These are phyloP conservation scores for Herpetotheres cachinnans DNA, from an alignment of 2,113 vertebrate genomes.

Conservation along the genomic window DNA sequence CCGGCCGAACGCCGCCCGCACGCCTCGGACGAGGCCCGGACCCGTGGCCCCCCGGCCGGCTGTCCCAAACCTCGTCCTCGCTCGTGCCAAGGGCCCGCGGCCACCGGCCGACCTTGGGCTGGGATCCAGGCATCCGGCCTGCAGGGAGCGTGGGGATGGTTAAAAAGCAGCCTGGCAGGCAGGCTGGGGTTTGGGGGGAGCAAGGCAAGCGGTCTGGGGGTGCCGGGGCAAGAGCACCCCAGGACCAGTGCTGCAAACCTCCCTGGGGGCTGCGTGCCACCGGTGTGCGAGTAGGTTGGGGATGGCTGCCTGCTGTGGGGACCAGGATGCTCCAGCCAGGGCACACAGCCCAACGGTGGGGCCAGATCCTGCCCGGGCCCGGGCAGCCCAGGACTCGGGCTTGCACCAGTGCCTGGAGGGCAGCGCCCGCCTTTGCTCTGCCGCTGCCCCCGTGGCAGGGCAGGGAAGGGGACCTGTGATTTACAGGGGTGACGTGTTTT, in stretches of 20 bases:
- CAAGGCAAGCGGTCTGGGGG: rapidly evolving
- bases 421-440: background rate
- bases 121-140: background rate
- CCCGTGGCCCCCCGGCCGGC: background rate
- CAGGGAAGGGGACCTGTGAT: conserved; percentile 13
- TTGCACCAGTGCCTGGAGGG: background rate
- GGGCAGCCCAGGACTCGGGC: background rate
- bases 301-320: rapidly evolving
- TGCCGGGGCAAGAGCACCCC: background rate
- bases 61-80: background rate
- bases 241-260: rapidly evolving
- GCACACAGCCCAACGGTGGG: rapidly evolving
- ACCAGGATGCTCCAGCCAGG: rapidly evolving
- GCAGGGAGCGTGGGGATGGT: background rate
- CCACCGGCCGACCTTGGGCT: background rate
- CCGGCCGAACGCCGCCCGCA: conserved; percentile 62
- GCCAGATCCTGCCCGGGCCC: background rate
- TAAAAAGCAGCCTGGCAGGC: background rate
- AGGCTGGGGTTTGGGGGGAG: background rate
- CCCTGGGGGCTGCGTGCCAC: rapidly evolving
- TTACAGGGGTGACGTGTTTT: conserved; percentile 34
- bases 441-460: background rate
- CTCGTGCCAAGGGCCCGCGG: background rate
- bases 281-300: rapidly evolving
- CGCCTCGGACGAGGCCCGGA: background rate